A percentile compares a stretch with the other conserved stretches of the same genome.
phyloP scores from a whole-genome alignment of 37 sponge, comb jelly and placozoan species.

The Ephydatia muelleri region DNA sequence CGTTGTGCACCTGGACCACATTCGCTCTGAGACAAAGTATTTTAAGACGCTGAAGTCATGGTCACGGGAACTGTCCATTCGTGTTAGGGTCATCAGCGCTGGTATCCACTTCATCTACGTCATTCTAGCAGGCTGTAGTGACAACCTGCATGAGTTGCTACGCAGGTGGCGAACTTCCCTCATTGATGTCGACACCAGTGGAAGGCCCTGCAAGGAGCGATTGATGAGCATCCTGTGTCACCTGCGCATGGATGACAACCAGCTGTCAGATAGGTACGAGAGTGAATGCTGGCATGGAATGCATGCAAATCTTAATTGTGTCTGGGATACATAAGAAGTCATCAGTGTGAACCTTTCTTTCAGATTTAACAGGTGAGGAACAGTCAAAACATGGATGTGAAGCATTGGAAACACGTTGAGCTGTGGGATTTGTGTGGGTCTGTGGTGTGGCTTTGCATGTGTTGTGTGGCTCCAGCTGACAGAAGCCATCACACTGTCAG shows the following conservation, averaged over 20 bases:
- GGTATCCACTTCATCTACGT: conserved; percentile 26
- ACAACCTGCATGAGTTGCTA: conserved; percentile 20
- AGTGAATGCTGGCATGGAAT: neutral
- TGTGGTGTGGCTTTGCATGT: neutral
- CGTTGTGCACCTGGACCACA: conserved; percentile 50
- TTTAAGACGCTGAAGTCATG: conserved; percentile 29
- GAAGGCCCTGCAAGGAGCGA: conserved; percentile 68
- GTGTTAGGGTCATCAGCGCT: conserved; percentile 9
- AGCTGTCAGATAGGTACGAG: neutral
- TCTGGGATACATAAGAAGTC: neutral
- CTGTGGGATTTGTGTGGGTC: neutral
- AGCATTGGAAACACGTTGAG: neutral
- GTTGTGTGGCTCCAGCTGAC: neutral
- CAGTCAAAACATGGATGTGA: neutral
- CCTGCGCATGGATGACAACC: neutral
- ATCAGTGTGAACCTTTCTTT: neutral
- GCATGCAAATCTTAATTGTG: neutral
- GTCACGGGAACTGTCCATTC: conserved; percentile 21
- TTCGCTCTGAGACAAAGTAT: conserved; percentile 50
- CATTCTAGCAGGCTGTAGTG: conserved; percentile 19
- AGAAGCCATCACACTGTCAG: neutral
- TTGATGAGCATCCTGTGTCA: conserved; percentile 54
- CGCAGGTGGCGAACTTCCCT: conserved; percentile 38
- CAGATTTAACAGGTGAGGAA: neutral
- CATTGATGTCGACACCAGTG: conserved; percentile 56